phyloP scores from a whole-genome alignment of 37 sponge, comb jelly and placozoan species.

The Spongia lamella region DNA sequence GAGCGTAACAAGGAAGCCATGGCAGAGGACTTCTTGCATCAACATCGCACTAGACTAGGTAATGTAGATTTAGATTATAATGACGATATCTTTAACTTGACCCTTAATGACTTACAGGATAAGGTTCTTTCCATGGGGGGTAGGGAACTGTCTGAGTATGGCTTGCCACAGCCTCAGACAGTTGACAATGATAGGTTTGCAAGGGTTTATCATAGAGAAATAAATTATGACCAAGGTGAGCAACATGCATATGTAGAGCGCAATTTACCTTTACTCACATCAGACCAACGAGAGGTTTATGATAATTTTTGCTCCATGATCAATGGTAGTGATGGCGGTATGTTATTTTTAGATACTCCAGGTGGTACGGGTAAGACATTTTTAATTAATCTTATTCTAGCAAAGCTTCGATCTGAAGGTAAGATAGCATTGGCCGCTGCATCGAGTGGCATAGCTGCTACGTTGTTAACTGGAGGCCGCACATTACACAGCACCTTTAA shows the following conservation, averaged over 20 bases:
- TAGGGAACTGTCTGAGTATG: constrained; percentile 3
- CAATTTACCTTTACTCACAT: background rate
- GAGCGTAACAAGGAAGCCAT: constrained; percentile 21
- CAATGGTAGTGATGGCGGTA: background rate
- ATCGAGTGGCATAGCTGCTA: constrained; percentile 40
- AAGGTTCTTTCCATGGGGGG: constrained; percentile 25
- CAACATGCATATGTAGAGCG: constrained; percentile 11
- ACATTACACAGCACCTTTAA: constrained; percentile 35
- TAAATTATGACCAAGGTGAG: background rate
- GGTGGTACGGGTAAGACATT: constrained; percentile 50
- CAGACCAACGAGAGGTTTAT: constrained; percentile 11
- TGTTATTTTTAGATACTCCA: constrained; percentile 29
- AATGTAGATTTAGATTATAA: background rate
- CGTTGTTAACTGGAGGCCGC: constrained; percentile 20
- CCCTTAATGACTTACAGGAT: constrained; percentile 18
- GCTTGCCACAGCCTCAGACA: constrained; percentile 28
- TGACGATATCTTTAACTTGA: constrained; percentile 29
- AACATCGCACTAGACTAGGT: background rate
- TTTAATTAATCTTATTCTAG: constrained; percentile 24
- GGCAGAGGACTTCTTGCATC: constrained; percentile 36
- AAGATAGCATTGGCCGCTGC: constrained; percentile 35
- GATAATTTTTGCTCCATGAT: background rate
- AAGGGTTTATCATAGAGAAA: constrained; percentile 2
- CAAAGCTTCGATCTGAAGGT: constrained; percentile 11
- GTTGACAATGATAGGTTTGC: background rate